Evolutionary conservation across 2,797 vertebrate species (phyloP).

Genomic region (Sphenopsis melanotis): DNA sequence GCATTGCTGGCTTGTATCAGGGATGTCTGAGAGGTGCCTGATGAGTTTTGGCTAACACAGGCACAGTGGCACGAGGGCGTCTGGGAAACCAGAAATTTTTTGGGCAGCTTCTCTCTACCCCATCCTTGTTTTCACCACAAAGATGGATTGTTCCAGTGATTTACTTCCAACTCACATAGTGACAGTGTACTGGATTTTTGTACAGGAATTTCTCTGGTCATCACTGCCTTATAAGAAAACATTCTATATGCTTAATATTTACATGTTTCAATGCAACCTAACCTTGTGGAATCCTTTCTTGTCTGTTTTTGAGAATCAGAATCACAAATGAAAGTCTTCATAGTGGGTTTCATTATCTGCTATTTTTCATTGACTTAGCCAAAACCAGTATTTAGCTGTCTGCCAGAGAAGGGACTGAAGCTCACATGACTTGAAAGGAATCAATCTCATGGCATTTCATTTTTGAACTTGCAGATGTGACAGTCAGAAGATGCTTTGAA

Average conservation of each 20-base stretch:
- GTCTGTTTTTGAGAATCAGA: not conserved
- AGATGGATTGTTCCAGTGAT: not conserved
- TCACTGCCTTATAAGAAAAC: not conserved
- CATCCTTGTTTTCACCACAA: not conserved
- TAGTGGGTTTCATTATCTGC: not conserved
- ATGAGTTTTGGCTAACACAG: not conserved
- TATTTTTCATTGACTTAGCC: not conserved
- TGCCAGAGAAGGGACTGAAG: not conserved
- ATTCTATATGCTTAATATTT: not conserved
- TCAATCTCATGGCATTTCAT: not conserved
- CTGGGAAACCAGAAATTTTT: not conserved
- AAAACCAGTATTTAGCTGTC: not conserved
- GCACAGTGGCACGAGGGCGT: not conserved
- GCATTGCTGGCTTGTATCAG: rapidly evolving
- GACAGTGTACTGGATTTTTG: not conserved
- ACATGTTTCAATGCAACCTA: not conserved
- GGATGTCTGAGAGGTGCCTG: rapidly evolving
- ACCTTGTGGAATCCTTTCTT: not conserved
- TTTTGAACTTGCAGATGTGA: not conserved
- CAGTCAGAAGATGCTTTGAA: not conserved
- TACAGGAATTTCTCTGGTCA: not conserved
- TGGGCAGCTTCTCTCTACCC: not conserved
- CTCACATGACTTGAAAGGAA: not conserved
- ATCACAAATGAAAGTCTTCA: not conserved
- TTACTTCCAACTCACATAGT: not conserved